phyloP scores from a whole-genome alignment of 2,888 invertebrate species.

The Pilophorus perplexus region DNA sequence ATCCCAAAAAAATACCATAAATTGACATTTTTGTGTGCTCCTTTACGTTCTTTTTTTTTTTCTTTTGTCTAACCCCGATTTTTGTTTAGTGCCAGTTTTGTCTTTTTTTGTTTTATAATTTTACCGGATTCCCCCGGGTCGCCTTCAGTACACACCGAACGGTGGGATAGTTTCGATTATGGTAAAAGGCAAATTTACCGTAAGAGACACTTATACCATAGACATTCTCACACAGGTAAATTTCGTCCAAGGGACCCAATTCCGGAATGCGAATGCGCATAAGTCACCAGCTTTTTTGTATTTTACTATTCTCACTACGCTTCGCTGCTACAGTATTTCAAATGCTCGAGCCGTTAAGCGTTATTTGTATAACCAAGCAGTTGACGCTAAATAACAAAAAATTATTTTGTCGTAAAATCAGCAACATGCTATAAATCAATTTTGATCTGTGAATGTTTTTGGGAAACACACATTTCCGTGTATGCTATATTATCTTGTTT shows the following conservation, averaged over 20 bases:
- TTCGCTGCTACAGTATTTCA: too few relatives aligned
- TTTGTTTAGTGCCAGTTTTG: background rate
- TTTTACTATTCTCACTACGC: too few relatives aligned
- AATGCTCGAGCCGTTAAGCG: too few relatives aligned
- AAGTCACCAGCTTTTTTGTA: too few relatives aligned
- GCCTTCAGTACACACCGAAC: slow-evolving; percentile 26
- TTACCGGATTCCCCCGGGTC: slow-evolving; percentile 9
- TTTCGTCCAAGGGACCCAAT: background rate
- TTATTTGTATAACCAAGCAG: too few relatives aligned
- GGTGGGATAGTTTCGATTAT: slow-evolving; percentile 39
- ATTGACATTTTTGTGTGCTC: background rate
- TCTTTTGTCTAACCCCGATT: background rate
- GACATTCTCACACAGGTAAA: slow-evolving; percentile 30
- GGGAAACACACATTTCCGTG: too few relatives aligned
- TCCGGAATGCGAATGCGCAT: too few relatives aligned
- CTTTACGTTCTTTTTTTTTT: background rate
- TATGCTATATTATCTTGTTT: too few relatives aligned
- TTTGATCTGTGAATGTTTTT: too few relatives aligned
- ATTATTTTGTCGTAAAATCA: too few relatives aligned
- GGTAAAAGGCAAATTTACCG: slow-evolving; percentile 34
- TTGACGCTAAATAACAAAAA: too few relatives aligned
- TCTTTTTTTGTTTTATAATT: background rate
- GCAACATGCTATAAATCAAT: too few relatives aligned
- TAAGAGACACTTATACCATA: slow-evolving; percentile 33
- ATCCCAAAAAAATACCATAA: background rate